Evolutionary conservation across 2,797 vertebrate species (phyloP).

Genomic region (Siniperca scherzeri): DNA sequence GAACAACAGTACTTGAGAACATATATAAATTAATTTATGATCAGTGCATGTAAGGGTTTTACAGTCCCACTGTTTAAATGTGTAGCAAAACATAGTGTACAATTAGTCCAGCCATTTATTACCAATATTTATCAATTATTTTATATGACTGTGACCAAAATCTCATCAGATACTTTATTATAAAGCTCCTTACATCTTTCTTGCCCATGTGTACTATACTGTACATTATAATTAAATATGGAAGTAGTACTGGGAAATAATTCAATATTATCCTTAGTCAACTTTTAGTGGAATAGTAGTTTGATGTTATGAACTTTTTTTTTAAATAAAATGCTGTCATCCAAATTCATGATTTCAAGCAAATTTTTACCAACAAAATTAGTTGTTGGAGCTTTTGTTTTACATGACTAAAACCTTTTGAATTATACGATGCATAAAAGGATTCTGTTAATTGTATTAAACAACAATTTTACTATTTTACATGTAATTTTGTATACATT

Average conservation of each 20-base stretch:
- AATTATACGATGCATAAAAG: not conserved
- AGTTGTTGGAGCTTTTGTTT: not conserved
- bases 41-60: not conserved
- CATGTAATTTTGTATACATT: not conserved
- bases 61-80: not conserved
- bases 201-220: not conserved
- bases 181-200: not conserved
- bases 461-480: not conserved
- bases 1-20: not conserved
- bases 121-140: not conserved
- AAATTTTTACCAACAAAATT: not conserved
- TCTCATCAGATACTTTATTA: not conserved
- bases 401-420: not conserved
- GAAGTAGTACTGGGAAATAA: not conserved
- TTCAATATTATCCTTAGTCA: not conserved
- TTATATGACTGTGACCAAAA: not conserved
- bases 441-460: too few relatives aligned
- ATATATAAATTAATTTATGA: not conserved
- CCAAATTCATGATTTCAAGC: not conserved
- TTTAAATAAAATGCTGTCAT: not conserved
- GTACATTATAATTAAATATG: not conserved
- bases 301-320: not conserved
- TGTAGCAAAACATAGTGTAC: not conserved
- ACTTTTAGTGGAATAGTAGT: not conserved
- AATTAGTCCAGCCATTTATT: not conserved